Evolutionary conservation across 2,113 vertebrate species (phyloP), one percentile per base, ranked within the genome.

Genomic region (Phalacrocorax pelagicus): DNA sequence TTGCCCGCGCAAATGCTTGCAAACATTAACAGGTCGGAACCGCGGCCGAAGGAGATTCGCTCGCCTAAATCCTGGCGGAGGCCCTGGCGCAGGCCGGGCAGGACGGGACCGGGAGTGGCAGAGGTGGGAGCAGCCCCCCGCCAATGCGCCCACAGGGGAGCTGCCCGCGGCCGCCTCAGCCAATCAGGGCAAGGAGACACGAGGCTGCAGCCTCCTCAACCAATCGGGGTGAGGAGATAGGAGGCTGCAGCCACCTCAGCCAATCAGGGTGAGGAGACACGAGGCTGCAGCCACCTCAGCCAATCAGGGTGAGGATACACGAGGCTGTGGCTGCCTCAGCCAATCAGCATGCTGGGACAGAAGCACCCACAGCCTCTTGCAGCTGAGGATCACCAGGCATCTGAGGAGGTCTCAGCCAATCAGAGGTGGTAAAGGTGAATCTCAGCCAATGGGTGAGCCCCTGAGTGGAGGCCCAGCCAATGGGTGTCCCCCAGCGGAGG

Each of bases 41-140:
- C 1, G 12, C 4, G 17, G 46, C 8, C 2, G 32, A 2, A 15
- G 46, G 38, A 15, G 12, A 58, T 10, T 20, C 5, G 6, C 72
- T 4, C 71, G 17, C 7, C 0, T 1, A 6, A 14, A 5, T 1
- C 12, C 21, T 3, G 19, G 40, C 11, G 8, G 71, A 24, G 29
- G 34, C 4, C 38, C 38, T 38, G 38, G 38, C 10, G 38, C 38
- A 38, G 38, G 38, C 10, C 38, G 38, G 38, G 38, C 38, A 38
- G 38, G 38, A 38, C 38, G 38, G 38, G 38, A 38, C 38, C 5
- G 38, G 12, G 34, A 34, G 34, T 19, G 4, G 57, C 57, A 21
- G 49, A 18, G 57, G 58, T 3, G 47, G 65, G 38, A 26, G 32
- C 38, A 5, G 55, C 13, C 42, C 69, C 40, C 2, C 5, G 54